Percentiles rank a stretch among this genome's conserved stretches.
phyloP scores from a whole-genome alignment of 2,888 invertebrate genomes.

The Hyppa rectilinea region DNA sequence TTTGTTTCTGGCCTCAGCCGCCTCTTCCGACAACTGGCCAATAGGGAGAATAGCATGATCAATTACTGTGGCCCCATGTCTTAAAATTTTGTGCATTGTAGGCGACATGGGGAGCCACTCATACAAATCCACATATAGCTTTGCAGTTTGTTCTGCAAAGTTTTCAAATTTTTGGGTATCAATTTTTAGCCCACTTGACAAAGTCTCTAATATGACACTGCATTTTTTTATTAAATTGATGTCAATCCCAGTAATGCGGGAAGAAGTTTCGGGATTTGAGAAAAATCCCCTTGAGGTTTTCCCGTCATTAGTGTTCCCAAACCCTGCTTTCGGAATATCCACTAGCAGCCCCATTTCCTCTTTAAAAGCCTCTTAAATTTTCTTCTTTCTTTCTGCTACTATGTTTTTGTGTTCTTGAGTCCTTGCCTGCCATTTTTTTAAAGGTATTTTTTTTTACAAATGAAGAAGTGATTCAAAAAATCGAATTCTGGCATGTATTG shows the following conservation, averaged over 20 bases:
- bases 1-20: conserved; percentile 25
- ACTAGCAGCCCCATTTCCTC: conserved; percentile 8
- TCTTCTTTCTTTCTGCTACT: not conserved
- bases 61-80: conserved; percentile 11
- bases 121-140: conserved; percentile 23
- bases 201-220: not conserved
- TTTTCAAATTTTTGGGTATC: not conserved
- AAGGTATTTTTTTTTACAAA: not conserved
- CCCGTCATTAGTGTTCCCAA: conserved; percentile 2
- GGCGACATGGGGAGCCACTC: conserved; percentile 30
- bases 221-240: conserved; percentile 14
- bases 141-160: conserved; percentile 24
- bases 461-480: not conserved
- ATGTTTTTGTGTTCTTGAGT: not conserved
- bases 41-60: conserved; percentile 18
- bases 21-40: conserved; percentile 27
- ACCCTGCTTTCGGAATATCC: conserved; percentile 3
- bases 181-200: not conserved
- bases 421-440: not conserved
- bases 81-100: conserved; percentile 24
- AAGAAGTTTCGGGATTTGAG: conserved; percentile 8
- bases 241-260: not conserved
- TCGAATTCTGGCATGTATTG: no score
- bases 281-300: not conserved
- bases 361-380: not conserved